These are phyloP conservation scores for Chrysaora quinquecirrha DNA, from an alignment of 30 jellyfish, hydroid and myxozoan genomes.

Conservation along the genomic window DNA sequence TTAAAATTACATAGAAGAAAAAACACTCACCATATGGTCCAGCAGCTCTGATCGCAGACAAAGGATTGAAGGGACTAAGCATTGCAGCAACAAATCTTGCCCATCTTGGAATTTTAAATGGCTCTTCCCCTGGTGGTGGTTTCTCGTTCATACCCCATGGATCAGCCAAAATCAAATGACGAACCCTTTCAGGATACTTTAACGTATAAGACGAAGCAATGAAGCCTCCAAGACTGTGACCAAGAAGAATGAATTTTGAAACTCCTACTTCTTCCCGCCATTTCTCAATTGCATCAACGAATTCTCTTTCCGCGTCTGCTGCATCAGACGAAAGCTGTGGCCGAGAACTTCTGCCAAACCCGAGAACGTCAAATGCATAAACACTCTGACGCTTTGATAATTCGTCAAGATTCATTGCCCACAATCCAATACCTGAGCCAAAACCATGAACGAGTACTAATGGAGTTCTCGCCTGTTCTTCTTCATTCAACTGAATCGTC, in stretches of 20 bases:
- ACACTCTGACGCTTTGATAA: conserved; percentile 68
- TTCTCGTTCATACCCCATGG: conserved; percentile 99
- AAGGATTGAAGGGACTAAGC: conserved; percentile 93
- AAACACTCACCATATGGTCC: conserved; percentile 98
- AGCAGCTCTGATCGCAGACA: conserved; percentile 93
- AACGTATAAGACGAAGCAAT: conserved; percentile 89
- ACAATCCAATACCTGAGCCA: conserved; percentile 93
- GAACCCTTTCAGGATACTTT: conserved; percentile 87
- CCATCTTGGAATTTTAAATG: conserved; percentile 92
- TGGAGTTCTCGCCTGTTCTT: conserved; percentile 63
- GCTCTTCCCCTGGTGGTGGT: conserved; percentile 98
- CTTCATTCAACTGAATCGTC: conserved; percentile 81
- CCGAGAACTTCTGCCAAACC: conserved; percentile 98
- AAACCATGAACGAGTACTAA: conserved; percentile 93
- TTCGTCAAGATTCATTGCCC: conserved; percentile 95
- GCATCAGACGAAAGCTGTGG: conserved; percentile 88
- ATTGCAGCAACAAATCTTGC: conserved; percentile 93
- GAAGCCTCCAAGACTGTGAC: conserved; percentile 98
- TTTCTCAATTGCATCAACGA: conserved; percentile 86
- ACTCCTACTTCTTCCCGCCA: conserved; percentile 94
- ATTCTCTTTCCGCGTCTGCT: conserved; percentile 93
- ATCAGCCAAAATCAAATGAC: conserved; percentile 95
- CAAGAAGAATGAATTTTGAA: conserved; percentile 82
- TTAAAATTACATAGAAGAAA: too few relatives aligned
- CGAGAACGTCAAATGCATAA: conserved; percentile 87